A percentile compares a stretch with the other conserved stretches of the same genome.
Evolutionary conservation across 2,113 vertebrate species (phyloP).

Genomic region (Arizona elegans): DNA sequence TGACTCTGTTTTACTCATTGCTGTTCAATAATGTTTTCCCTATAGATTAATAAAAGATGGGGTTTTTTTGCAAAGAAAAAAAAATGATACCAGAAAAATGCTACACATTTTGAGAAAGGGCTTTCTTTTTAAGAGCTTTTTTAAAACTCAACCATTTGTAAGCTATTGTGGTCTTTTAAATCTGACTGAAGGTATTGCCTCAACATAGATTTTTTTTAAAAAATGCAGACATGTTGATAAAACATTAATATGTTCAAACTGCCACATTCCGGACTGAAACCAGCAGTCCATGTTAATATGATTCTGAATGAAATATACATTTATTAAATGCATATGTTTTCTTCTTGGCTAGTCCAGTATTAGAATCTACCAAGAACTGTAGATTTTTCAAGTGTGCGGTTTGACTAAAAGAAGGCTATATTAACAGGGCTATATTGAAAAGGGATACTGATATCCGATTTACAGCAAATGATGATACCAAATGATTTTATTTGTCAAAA

Average conservation of each 20-base stretch:
- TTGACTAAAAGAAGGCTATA: background rate
- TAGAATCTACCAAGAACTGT: background rate
- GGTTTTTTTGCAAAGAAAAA: slow-evolving; percentile 33
- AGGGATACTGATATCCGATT: background rate
- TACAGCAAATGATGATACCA: background rate
- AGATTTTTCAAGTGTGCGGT: background rate
- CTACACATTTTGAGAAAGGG: background rate
- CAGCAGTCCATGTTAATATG: background rate
- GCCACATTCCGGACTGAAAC: background rate
- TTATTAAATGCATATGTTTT: background rate
- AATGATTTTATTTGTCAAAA: background rate
- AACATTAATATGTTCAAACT: background rate
- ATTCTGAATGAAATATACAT: background rate
- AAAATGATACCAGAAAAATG: slow-evolving; percentile 13
- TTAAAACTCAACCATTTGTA: background rate
- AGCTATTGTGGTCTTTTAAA: background rate
- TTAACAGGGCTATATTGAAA: background rate
- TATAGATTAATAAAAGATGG: slow-evolving; percentile 23
- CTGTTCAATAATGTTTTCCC: background rate
- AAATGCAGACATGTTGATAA: background rate
- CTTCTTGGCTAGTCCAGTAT: background rate
- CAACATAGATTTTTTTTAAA: background rate
- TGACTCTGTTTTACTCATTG: background rate
- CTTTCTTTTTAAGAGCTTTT: background rate
- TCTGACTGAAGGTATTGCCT: background rate